Conservation (phyloP, 2,888 invertebrate species). For the Theodoxus fluviatilis region DNA sequence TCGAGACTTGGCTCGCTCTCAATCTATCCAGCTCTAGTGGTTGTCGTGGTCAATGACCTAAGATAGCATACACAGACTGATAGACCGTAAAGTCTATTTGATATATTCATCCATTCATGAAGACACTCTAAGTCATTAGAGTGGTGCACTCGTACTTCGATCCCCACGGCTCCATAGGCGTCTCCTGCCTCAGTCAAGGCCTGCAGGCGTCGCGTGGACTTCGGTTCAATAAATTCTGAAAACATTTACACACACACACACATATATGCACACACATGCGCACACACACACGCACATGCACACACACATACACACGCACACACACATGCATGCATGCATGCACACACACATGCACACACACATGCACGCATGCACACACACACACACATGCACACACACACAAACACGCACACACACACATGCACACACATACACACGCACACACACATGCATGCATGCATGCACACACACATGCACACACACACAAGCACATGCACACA, state of each 20-base stretch:
- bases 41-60: too few relatives aligned
- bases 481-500: background rate
- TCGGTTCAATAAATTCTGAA: background rate
- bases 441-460: slow-evolving; percentile 17
- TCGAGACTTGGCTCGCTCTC: too few relatives aligned
- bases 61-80: too few relatives aligned
- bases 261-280: background rate
- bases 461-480: background rate
- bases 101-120: too few relatives aligned
- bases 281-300: background rate
- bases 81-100: too few relatives aligned
- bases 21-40: too few relatives aligned
- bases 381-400: background rate
- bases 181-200: background rate
- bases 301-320: background rate
- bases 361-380: background rate
- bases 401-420: background rate
- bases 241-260: background rate
- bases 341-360: background rate
- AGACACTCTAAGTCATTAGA: too few relatives aligned
- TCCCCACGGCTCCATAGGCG: too few relatives aligned
- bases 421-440: background rate
- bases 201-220: background rate
- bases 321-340: slow-evolving; percentile 6
- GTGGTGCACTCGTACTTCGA: too few relatives aligned